Evolutionary conservation across 2,797 vertebrate genomes (phyloP).

Genomic region (Sebastes hopkinsi): DNA sequence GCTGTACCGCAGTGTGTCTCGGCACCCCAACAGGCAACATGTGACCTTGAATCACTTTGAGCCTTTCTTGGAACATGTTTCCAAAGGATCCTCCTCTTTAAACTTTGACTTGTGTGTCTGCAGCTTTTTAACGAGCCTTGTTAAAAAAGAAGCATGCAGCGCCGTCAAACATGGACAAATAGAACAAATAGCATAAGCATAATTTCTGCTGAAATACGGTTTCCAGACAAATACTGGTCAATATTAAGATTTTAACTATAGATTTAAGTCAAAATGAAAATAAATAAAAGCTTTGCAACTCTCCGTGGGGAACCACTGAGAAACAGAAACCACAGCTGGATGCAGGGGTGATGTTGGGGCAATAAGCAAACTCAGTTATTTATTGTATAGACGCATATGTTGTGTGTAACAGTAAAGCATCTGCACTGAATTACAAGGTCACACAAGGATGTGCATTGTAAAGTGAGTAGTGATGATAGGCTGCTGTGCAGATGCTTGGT

Average conservation of each 20-base stretch:
- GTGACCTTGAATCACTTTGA: conserved; percentile 15
- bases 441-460: neutral
- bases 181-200: neutral
- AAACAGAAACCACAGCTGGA: neutral
- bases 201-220: neutral
- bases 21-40: neutral
- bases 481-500: neutral
- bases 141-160: neutral
- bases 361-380: neutral
- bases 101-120: neutral
- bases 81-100: neutral
- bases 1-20: conserved; percentile 5
- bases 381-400: neutral
- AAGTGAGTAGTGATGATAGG: neutral
- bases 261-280: neutral
- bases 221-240: neutral
- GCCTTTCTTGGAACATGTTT: neutral
- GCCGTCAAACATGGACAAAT: neutral
- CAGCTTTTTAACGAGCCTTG: neutral
- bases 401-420: neutral
- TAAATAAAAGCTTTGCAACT: neutral
- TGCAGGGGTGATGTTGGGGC: neutral
- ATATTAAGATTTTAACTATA: neutral
- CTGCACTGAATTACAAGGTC: neutral
- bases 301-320: neutral